Conservation (phyloP, 1,140 invertebrate genomes). For the Zeugodacus cucurbitae region DNA sequence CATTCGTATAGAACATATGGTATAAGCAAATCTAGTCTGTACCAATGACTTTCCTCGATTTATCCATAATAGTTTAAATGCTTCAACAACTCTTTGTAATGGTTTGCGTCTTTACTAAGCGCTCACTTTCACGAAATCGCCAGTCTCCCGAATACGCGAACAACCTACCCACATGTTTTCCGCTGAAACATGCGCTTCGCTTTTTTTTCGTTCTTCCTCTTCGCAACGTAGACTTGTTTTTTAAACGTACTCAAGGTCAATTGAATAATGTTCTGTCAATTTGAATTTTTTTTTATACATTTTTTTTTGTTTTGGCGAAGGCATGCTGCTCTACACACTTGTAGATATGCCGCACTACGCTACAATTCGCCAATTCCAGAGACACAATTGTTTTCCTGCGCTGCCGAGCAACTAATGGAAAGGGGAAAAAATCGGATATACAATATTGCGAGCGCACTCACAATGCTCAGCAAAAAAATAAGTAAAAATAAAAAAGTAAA, state of each 20-base stretch:
- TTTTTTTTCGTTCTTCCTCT: neutral
- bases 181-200: neutral
- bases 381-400: neutral
- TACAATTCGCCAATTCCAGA: neutral
- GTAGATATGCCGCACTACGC: neutral
- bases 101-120: no score
- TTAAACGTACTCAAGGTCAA: constrained; percentile 12
- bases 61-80: no score
- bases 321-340: neutral
- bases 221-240: neutral
- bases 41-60: no score
- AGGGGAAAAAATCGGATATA: neutral
- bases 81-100: no score
- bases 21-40: no score
- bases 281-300: neutral
- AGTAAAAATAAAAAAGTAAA: neutral
- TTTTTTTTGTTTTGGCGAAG: neutral
- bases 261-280: neutral
- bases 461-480: neutral
- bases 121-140: no score
- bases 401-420: neutral
- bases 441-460: neutral
- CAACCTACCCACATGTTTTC: neutral
- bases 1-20: no score
- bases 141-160: neutral